Base-by-base conservation (phyloP, 53 echinoderm and acorn worm genomes). In the Patiria pectinifera region DNA sequence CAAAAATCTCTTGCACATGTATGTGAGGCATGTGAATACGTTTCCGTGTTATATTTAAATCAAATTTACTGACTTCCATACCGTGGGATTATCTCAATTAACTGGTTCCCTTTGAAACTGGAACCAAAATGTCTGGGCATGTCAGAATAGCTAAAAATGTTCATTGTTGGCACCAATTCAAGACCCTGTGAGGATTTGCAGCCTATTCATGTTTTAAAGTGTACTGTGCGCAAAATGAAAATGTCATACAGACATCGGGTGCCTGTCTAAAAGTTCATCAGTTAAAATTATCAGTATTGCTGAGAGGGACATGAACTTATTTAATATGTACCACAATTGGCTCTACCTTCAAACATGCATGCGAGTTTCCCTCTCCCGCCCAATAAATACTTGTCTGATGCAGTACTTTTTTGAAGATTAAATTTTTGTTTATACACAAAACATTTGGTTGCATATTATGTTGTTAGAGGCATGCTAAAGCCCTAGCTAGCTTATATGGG, bases 31-130 rank as follows among this genome's bases (percentile, higher is more conserved):
- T 16, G 74, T 74, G 19, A 16, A 74, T 78, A 7, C 53, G 53
- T 53, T 53, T 53, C 53, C 53, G 8, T 53, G 53, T 53, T 53
- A 1, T 14, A 10, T 74, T n/a, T 22, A 74, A 18, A 74, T 74
- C 19, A 3, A 24, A 74, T 74, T 74, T 74, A 74, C 74, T 16
- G 15, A 23, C 22, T 74, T 74, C 74, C 22, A 24, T 74, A 23
- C 74, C 35, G 45, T 45, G 35, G 12, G 14, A 43, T 78, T 78
- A 78, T 78, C 79, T 78, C 79, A 78, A 78, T 45, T 78, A 78
- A 46, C 79, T 18, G 19, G 45, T 78, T 78, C 47, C 79, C 79
- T 78, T 78, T 78, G 79, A 78, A 78, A 78, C 79, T 8, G 53
- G 53, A 8, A 74, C 13, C 66, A 15, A 74, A 24, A 23, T 74